A percentile compares a stretch with the other conserved stretches of the same genome.
These are phyloP conservation scores for Heterotilapia buettikoferi DNA, from an alignment of 2,113 vertebrate genomes.

Conservation along the genomic window DNA sequence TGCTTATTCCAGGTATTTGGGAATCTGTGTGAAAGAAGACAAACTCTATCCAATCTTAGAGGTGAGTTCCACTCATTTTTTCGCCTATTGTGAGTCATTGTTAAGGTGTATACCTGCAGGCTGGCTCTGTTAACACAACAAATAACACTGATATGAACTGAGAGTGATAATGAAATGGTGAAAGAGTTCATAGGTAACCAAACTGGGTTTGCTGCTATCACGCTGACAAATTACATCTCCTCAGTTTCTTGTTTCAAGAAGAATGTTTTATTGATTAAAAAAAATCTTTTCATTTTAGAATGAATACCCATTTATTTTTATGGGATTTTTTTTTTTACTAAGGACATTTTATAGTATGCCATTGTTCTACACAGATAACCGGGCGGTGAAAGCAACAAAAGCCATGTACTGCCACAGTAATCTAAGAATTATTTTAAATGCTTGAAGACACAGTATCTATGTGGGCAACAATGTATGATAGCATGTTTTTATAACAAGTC, in stretches of 20 bases:
- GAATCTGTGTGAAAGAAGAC: conserved; percentile 85
- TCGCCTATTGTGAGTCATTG: neutral
- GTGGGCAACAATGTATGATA: neutral
- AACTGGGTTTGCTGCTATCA: neutral
- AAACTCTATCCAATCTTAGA: conserved; percentile 86
- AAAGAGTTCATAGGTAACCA: neutral
- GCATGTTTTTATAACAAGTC: neutral
- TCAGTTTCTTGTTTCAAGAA: neutral
- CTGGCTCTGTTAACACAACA: neutral
- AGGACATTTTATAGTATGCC: neutral
- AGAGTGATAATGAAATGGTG: neutral
- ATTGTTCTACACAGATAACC: neutral
- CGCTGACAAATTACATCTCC: neutral
- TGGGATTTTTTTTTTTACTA: neutral
- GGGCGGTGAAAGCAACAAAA: neutral
- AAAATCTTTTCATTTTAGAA: neutral
- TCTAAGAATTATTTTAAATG: neutral
- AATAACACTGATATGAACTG: neutral
- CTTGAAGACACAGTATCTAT: neutral
- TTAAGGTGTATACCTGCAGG: neutral
- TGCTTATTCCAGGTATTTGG: conserved; percentile 76
- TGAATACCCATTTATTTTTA: neutral
- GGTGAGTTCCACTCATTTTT: conserved; percentile 61
- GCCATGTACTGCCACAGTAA: neutral
- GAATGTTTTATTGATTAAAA: neutral